Conservation (phyloP, 2,797 vertebrate genomes). For the Periophthalmus magnuspinnatus region DNA sequence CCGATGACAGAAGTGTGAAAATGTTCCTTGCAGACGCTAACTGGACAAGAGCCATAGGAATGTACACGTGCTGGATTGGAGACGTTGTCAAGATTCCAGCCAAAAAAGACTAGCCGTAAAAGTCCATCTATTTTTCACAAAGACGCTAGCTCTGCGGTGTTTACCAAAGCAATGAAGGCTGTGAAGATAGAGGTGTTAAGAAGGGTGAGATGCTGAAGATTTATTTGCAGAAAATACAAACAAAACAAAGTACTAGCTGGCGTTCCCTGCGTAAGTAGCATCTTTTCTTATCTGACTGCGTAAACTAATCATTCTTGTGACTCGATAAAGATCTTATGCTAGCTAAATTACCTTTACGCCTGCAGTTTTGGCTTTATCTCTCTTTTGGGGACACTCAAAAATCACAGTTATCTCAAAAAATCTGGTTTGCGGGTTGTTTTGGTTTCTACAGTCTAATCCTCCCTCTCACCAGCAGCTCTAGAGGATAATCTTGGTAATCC, state of each 20-base stretch:
- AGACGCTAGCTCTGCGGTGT: conserved; percentile 6
- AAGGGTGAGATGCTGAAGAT: conserved; percentile 7
- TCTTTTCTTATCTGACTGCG: background rate
- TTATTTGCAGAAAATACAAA: conserved; percentile 9
- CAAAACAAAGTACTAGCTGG: background rate
- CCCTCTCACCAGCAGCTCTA: background rate
- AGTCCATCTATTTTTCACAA: conserved; percentile 20
- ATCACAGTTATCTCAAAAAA: background rate
- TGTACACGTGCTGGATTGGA: background rate
- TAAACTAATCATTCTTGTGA: background rate
- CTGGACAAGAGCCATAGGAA: background rate
- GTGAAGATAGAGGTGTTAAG: conserved; percentile 19
- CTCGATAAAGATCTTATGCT: no score
- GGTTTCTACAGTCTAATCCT: conserved; percentile 1
- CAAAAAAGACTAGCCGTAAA: conserved; percentile 32
- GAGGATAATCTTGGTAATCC: background rate
- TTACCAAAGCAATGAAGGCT: conserved; percentile 5
- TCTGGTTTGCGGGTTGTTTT: background rate
- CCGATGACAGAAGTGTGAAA: conserved; percentile 6
- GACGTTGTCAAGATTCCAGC: conserved; percentile 35
- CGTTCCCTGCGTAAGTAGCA: background rate
- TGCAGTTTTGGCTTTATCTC: no score
- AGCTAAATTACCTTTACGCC: no score
- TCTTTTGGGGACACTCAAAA: background rate
- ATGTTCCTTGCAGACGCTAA: conserved; percentile 19